Evolutionary conservation across 2,797 vertebrate species (phyloP).

Genomic region (Paguma larvata): DNA sequence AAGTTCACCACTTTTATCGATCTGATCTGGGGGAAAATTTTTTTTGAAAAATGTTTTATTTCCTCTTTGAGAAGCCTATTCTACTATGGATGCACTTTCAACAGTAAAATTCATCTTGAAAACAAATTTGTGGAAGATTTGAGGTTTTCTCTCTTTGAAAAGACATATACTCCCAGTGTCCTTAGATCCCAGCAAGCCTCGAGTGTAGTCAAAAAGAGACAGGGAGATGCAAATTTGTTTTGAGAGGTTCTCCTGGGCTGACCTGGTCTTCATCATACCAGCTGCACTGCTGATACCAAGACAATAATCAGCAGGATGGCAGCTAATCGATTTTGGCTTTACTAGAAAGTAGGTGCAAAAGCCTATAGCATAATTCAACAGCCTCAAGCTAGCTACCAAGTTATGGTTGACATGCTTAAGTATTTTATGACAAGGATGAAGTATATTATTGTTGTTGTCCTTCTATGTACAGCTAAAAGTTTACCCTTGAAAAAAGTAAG

Average conservation of each 20-base stretch:
- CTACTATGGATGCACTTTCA: background rate
- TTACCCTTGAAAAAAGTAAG: constrained; percentile 1
- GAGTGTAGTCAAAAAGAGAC: background rate
- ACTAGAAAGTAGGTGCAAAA: background rate
- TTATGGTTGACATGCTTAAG: background rate
- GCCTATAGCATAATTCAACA: background rate
- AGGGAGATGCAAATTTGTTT: constrained; percentile 22
- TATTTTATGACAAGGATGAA: background rate
- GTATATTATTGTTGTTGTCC: background rate
- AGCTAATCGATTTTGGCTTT: background rate
- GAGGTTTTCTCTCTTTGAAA: constrained; percentile 40
- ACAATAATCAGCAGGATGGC: background rate
- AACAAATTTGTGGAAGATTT: constrained; percentile 42
- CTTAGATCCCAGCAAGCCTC: constrained; percentile 19
- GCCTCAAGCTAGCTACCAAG: background rate
- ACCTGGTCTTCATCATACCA: background rate
- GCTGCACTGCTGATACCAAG: background rate
- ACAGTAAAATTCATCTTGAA: constrained; percentile 42
- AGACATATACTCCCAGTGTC: background rate
- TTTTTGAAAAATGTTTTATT: constrained; percentile 41
- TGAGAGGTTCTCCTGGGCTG: background rate
- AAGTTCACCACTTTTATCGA: background rate
- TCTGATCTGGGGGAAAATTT: background rate
- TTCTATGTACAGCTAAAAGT: background rate
- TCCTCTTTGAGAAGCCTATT: background rate